These are phyloP conservation scores for Elephantulus edwardii DNA, from an alignment of 2,113 vertebrate species.

Conservation along the genomic window DNA sequence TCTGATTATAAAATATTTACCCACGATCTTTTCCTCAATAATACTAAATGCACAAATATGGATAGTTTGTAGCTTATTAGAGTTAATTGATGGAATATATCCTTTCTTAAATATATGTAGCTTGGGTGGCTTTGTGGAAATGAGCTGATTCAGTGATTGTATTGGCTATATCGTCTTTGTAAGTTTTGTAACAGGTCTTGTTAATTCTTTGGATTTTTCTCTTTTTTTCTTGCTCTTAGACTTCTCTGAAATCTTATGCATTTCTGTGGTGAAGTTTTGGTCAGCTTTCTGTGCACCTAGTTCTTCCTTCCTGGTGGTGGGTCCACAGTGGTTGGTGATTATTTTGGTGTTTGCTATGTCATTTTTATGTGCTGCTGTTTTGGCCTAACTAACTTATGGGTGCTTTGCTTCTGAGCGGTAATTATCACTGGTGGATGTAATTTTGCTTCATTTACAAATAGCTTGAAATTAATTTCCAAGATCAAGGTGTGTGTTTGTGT, in stretches of 20 bases:
- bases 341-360: conserved; percentile 72
- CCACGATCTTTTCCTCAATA: conserved; percentile 11
- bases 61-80: conserved; percentile 71
- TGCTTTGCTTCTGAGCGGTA: conserved; percentile 50
- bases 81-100: conserved; percentile 47
- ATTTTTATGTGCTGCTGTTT: conserved; percentile 72
- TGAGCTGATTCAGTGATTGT: neutral
- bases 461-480: conserved; percentile 43
- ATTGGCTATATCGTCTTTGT: conserved; percentile 56
- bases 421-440: conserved; percentile 47
- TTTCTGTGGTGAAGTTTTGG: conserved; percentile 83
- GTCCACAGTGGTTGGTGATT: conserved; percentile 84
- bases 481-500: neutral
- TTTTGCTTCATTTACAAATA: conserved; percentile 77
- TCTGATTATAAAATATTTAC: conserved; percentile 18
- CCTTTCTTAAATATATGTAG: conserved; percentile 12
- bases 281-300: conserved; percentile 72
- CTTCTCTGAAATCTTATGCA: conserved; percentile 85
- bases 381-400: conserved; percentile 76
- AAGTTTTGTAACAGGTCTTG: conserved; percentile 68
- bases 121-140: neutral
- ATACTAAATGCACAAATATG: conserved; percentile 70
- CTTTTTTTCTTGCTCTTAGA: conserved; percentile 83
- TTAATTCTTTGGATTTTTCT: conserved; percentile 80
- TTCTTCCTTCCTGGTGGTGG: conserved; percentile 82